A percentile compares a stretch with the other conserved stretches of the same genome.
Conservation (phyloP, 2,113 vertebrate genomes). For the human (Homo sapiens) region DNA sequence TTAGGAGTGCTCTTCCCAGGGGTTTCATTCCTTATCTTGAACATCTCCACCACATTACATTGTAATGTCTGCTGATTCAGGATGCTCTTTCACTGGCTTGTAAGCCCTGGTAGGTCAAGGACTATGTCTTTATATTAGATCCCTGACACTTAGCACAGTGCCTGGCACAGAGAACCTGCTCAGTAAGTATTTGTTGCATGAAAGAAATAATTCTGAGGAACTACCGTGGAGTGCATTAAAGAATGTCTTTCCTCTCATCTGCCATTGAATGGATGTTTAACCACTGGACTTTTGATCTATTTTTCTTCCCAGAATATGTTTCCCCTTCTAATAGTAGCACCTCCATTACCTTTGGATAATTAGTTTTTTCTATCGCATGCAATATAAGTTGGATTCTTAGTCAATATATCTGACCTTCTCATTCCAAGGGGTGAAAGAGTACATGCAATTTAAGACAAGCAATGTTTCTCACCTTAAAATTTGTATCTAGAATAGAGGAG, state of each 20-base stretch:
- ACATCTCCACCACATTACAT: not conserved
- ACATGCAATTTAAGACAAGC: not conserved
- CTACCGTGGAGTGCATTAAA: not conserved
- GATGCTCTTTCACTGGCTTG: not conserved
- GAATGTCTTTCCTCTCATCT: not conserved
- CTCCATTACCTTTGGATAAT: not conserved
- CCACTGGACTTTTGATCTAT: not conserved
- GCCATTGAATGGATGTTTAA: not conserved
- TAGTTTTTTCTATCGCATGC: not conserved
- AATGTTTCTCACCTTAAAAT: not conserved
- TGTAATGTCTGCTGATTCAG: not conserved
- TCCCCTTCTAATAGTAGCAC: not conserved
- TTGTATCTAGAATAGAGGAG: not conserved
- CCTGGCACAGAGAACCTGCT: not conserved
- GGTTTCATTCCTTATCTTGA: not conserved
- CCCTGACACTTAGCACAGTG: not conserved
- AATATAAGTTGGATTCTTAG: not conserved
- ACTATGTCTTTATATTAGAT: not conserved
- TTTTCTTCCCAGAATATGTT: not conserved
- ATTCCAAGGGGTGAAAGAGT: not conserved
- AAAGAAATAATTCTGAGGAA: not conserved
- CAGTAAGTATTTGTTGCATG: not conserved
- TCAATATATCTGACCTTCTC: not conserved
- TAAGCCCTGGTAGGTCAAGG: not conserved
- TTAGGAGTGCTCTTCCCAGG: not conserved